Percentiles rank a stretch among this genome's conserved stretches.
phyloP scores from a whole-genome alignment of 2,888 invertebrate species.

The Creontiades dilutus region DNA sequence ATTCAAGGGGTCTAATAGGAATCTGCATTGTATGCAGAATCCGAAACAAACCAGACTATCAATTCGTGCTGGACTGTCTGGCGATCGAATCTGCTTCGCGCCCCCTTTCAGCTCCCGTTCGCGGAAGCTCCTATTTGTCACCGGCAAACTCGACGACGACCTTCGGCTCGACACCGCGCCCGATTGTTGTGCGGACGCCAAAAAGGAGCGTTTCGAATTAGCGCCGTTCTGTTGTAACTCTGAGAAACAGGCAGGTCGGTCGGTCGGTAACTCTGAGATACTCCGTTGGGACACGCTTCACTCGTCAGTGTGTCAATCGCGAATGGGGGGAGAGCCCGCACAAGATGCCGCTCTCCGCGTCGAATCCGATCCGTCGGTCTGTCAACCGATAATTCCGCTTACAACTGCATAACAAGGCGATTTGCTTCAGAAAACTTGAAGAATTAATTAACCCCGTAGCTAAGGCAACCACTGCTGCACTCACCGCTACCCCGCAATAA shows the following conservation, averaged over 20 bases:
- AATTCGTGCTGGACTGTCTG: too few species aligned
- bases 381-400: neutral
- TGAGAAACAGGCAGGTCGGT: neutral
- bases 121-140: slow-evolving; percentile 11
- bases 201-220: slow-evolving; percentile 27
- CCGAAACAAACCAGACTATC: too few species aligned
- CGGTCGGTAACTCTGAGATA: neutral
- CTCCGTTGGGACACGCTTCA: slow-evolving; percentile 16
- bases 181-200: slow-evolving; percentile 35
- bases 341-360: slow-evolving; percentile 22
- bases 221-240: slow-evolving; percentile 13
- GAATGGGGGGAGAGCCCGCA: neutral
- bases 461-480: too few species aligned
- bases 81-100: too few species aligned
- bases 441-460: too few species aligned
- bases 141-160: neutral
- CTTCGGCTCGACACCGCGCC: slow-evolving; percentile 23
- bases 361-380: neutral
- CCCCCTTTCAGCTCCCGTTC: neutral
- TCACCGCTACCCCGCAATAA: neutral
- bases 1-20: too few species aligned
- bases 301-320: slow-evolving; percentile 5
- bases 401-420: too few species aligned
- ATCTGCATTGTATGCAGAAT: too few species aligned
- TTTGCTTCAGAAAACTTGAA: too few species aligned